These are phyloP conservation scores for Lasiurus borealis DNA, from an alignment of 2,113 vertebrate genomes.

Conservation along the genomic window DNA sequence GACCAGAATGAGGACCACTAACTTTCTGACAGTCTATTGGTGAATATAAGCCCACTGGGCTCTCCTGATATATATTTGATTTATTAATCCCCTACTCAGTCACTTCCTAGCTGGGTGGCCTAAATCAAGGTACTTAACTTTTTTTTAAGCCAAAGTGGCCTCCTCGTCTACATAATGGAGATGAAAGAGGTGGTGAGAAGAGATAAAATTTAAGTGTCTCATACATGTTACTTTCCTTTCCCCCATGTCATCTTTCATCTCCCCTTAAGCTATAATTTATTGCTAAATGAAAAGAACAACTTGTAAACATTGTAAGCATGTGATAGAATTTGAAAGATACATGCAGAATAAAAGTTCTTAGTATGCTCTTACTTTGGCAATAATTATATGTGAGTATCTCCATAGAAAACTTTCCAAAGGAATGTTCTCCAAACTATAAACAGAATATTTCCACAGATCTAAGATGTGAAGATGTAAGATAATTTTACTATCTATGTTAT, in stretches of 20 bases:
- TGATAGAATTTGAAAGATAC: not conserved
- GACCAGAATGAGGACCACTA: not conserved
- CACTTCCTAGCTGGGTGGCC: not conserved
- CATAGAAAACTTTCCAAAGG: not conserved
- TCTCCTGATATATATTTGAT: not conserved
- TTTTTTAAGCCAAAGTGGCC: not conserved
- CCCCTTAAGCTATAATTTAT: not conserved
- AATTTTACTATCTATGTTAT: not conserved
- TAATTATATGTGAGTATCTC: not conserved
- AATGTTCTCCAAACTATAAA: not conserved
- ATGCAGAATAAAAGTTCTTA: conserved; percentile 31
- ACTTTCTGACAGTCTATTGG: not conserved
- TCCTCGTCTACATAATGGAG: not conserved
- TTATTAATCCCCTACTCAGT: not conserved
- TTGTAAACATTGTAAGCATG: not conserved
- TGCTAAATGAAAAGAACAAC: conserved; percentile 10
- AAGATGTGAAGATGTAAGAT: not conserved
- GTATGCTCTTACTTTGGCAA: not conserved
- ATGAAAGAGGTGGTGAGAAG: not conserved
- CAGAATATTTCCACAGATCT: not conserved
- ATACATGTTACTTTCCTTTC: not conserved
- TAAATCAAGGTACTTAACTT: conserved; percentile 6
- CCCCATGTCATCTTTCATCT: not conserved
- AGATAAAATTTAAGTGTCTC: conserved; percentile 6
- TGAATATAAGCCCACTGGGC: not conserved